Conservation (phyloP, 2,888 invertebrate species). For the Cactoblastis cactorum region DNA sequence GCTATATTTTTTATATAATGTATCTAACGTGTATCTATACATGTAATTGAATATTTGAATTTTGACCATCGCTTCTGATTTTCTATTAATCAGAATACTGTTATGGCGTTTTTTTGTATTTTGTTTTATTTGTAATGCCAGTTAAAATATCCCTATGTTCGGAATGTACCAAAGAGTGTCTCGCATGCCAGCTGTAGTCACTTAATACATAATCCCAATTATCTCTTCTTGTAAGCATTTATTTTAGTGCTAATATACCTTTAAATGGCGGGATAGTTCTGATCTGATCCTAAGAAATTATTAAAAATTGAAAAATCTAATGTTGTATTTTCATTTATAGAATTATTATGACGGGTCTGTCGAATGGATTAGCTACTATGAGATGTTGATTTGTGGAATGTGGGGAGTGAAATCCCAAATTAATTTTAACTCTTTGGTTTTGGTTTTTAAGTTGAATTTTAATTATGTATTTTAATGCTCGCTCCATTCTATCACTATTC, state of each 20-base stretch:
- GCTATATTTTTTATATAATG: constrained; percentile 28
- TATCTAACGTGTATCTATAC: constrained; percentile 18
- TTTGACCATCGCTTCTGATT: constrained; percentile 15
- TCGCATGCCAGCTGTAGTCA: constrained; percentile 9
- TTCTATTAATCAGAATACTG: constrained; percentile 14
- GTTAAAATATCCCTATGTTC: constrained; percentile 7
- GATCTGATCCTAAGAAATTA: constrained; percentile 26
- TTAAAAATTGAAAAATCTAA: constrained; percentile 22
- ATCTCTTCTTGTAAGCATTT: constrained; percentile 20
- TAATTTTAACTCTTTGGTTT: too few relatives aligned
- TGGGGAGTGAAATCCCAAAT: too few relatives aligned
- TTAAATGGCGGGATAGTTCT: constrained; percentile 23
- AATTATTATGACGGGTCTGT: background rate
- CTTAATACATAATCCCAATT: constrained; percentile 1
- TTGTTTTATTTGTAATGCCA: constrained; percentile 12
- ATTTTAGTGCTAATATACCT: constrained; percentile 22
- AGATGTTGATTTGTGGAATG: too few relatives aligned
- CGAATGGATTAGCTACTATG: too few relatives aligned
- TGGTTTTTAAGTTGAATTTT: too few relatives aligned
- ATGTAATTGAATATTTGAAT: constrained; percentile 14
- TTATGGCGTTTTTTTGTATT: constrained; percentile 17
- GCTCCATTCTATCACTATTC: too few relatives aligned
- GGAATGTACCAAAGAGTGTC: constrained; percentile 18
- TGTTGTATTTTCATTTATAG: constrained; percentile 20
- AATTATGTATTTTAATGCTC: too few relatives aligned